phyloP scores from a whole-genome alignment of 2,113 vertebrate genomes.

The Ancistrus triradiatus region DNA sequence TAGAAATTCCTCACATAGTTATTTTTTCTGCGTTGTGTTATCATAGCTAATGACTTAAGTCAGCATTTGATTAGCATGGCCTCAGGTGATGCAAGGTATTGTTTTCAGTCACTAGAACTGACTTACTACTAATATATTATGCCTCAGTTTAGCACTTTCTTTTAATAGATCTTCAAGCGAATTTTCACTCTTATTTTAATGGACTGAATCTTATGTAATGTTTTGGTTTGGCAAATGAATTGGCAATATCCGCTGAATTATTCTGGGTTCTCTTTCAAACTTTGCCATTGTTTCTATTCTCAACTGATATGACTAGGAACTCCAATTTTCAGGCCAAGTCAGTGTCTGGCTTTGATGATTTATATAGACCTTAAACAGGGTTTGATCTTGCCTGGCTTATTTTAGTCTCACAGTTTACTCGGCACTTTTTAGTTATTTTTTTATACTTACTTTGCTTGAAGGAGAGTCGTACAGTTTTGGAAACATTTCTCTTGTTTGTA shows the following conservation, averaged over 20 bases:
- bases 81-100: conserved; percentile 14
- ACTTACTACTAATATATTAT: conserved; percentile 29
- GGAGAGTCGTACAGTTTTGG: conserved; percentile 30
- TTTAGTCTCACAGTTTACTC: not conserved
- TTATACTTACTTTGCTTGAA: not conserved
- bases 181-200: conserved; percentile 15
- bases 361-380: not conserved
- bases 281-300: conserved; percentile 4
- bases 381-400: too few species aligned
- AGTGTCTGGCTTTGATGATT: not conserved
- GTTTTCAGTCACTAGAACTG: conserved; percentile 36
- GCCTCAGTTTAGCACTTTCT: conserved; percentile 14
- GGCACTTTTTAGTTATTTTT: conserved; percentile 6
- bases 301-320: conserved; percentile 4
- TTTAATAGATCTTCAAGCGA: conserved; percentile 9
- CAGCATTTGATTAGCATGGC: conserved; percentile 49
- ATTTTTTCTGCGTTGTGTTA: conserved; percentile 52
- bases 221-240: not conserved
- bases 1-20: conserved; percentile 47
- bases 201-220: conserved; percentile 12
- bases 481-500: conserved; percentile 56
- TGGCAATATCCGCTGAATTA: conserved; percentile 14
- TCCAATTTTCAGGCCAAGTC: not conserved
- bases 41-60: conserved; percentile 52
- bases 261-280: not conserved